A percentile compares a stretch with the other conserved stretches of the same genome.
Conservation (phyloP, 1,140 invertebrate species). For the Pogonomyrmex californicus region DNA sequence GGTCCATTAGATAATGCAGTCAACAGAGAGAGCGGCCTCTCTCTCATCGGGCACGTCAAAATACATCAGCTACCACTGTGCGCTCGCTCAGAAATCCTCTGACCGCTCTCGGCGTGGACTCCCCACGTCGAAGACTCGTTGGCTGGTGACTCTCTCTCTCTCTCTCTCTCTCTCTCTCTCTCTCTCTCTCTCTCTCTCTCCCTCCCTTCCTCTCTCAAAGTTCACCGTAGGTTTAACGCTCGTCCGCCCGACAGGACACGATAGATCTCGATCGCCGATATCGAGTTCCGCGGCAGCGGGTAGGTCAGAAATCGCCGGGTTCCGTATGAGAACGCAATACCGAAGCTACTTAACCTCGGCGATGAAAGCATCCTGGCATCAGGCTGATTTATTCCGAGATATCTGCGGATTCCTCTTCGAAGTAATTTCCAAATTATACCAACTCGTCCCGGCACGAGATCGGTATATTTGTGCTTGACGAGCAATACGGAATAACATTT, state of each 20-base stretch:
- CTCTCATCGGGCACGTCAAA: constrained; percentile 85
- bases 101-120: constrained; percentile 80
- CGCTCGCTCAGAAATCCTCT: constrained; percentile 84
- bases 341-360: constrained; percentile 6
- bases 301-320: constrained; percentile 57
- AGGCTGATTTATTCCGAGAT: constrained; percentile 19
- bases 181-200: too few relatives aligned
- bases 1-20: constrained; percentile 85
- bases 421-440: background rate
- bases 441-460: background rate
- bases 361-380: background rate
- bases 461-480: background rate
- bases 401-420: background rate
- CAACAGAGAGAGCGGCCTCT: constrained; percentile 76
- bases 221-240: constrained; percentile 67
- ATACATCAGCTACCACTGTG: constrained; percentile 87
- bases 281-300: constrained; percentile 60
- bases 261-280: constrained; percentile 68
- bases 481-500: background rate
- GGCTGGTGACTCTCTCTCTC: constrained; percentile 50
- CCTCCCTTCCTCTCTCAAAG: constrained; percentile 28
- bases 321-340: constrained; percentile 33
- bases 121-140: constrained; percentile 82
- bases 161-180: too few relatives aligned
- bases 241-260: constrained; percentile 46